phyloP scores from a whole-genome alignment of 1,140 invertebrate species.

The Drosophila bipectinata region DNA sequence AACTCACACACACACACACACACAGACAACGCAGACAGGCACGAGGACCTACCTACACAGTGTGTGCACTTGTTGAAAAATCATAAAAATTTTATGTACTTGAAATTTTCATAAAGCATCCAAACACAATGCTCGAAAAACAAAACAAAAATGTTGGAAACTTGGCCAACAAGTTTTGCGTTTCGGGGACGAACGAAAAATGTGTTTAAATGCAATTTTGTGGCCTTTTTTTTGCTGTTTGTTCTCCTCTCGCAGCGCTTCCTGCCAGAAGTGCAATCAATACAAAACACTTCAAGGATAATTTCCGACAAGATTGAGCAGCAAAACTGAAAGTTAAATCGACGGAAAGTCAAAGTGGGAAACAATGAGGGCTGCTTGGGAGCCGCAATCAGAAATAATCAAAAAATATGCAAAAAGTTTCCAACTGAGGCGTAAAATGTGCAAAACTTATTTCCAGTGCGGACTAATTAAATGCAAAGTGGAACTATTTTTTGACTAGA shows the following conservation, averaged over 20 bases:
- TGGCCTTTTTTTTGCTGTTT: conserved; percentile 13
- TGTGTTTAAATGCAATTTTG: conserved; percentile 65
- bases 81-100: conserved; percentile 71
- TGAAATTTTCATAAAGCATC: conserved; percentile 66
- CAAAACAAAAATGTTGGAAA: conserved; percentile 28
- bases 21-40: too few species aligned
- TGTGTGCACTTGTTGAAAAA: conserved; percentile 55
- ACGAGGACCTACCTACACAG: conserved; percentile 10
- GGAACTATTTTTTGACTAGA: neutral
- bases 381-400: too few species aligned
- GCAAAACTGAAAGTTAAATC: conserved; percentile 24
- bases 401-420: too few species aligned
- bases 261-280: conserved; percentile 23
- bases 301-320: conserved; percentile 8
- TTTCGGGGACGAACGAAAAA: conserved; percentile 7
- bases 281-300: neutral
- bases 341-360: conserved; percentile 1
- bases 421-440: too few species aligned
- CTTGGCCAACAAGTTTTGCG: conserved; percentile 32
- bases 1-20: conserved; percentile 1
- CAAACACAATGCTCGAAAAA: conserved; percentile 61
- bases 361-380: too few species aligned
- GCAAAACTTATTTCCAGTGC: neutral
- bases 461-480: neutral
- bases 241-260: neutral